Conservation (phyloP, 92 coral and sea anemone genomes). For the Scolanthus callimorphus region DNA sequence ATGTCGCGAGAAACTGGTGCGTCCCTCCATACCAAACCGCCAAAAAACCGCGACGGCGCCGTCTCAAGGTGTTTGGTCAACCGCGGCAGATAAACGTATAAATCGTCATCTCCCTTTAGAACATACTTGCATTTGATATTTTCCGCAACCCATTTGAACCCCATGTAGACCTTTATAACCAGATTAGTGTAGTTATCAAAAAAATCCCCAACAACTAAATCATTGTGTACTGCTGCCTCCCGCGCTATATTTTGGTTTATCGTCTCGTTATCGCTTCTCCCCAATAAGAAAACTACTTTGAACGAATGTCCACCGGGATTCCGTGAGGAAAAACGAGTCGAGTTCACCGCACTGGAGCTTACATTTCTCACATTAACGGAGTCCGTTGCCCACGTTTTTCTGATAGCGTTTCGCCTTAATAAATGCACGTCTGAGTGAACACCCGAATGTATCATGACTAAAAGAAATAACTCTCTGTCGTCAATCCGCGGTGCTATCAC, state of each 20-base stretch:
- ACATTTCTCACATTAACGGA: too few relatives aligned
- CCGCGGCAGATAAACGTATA: conserved; percentile 29
- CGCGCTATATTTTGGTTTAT: conserved; percentile 15
- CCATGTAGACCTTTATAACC: conserved; percentile 53
- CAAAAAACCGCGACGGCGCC: conserved; percentile 42
- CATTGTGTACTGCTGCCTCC: conserved; percentile 36
- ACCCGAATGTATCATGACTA: conserved; percentile 39
- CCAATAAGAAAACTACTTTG: conserved; percentile 35
- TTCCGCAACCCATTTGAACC: conserved; percentile 39
- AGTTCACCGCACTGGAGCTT: not conserved
- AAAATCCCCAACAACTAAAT: conserved; percentile 48
- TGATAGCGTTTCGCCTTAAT: conserved; percentile 28
- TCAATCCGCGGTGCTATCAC: conserved; percentile 12
- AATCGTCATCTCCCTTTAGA: conserved; percentile 57
- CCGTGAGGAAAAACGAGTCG: not conserved
- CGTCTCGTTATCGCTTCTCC: conserved; percentile 14
- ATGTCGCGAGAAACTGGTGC: conserved; percentile 32
- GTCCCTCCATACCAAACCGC: conserved; percentile 29
- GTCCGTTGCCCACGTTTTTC: conserved; percentile 58
- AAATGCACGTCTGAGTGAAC: not conserved
- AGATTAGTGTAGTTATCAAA: conserved; percentile 28
- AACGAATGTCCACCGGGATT: not conserved
- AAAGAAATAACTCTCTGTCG: conserved; percentile 11
- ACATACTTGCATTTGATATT: conserved; percentile 16
- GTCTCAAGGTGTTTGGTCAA: conserved; percentile 20